A percentile compares a stretch with the other conserved stretches of the same genome.
phyloP scores from a whole-genome alignment of 1,140 invertebrate genomes.

The Chionoecetes opilio region DNA sequence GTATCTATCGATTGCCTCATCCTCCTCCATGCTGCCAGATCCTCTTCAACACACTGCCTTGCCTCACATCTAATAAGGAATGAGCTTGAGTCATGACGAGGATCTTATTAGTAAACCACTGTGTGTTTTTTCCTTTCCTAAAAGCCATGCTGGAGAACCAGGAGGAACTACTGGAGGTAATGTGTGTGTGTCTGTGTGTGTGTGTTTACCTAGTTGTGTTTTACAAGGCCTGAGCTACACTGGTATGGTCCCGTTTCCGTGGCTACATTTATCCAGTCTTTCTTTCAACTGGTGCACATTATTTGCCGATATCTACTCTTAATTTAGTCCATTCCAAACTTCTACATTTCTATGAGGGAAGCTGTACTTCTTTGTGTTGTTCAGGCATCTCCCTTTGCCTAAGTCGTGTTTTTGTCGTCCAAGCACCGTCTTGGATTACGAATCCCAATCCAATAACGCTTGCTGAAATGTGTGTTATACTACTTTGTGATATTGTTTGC shows the following conservation, averaged over 20 bases:
- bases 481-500: no score
- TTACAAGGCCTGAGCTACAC: no score
- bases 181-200: neutral
- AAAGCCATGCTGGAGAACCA: slow-evolving; percentile 62
- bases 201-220: neutral
- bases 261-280: neutral
- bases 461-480: no score
- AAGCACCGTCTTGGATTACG: no score
- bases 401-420: no score
- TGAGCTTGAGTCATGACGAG: neutral
- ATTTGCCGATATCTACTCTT: neutral
- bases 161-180: slow-evolving; percentile 61
- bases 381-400: no score
- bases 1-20: neutral
- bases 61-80: neutral
- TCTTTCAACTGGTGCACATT: slow-evolving; percentile 15
- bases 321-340: neutral
- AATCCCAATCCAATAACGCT: no score
- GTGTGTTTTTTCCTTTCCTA: slow-evolving; percentile 1
- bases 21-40: neutral
- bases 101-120: neutral
- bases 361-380: no score
- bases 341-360: neutral
- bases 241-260: no score
- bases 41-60: neutral